Evolutionary conservation across 2,888 invertebrate genomes (phyloP).

Genomic region (Drosophila engyochracea): DNA sequence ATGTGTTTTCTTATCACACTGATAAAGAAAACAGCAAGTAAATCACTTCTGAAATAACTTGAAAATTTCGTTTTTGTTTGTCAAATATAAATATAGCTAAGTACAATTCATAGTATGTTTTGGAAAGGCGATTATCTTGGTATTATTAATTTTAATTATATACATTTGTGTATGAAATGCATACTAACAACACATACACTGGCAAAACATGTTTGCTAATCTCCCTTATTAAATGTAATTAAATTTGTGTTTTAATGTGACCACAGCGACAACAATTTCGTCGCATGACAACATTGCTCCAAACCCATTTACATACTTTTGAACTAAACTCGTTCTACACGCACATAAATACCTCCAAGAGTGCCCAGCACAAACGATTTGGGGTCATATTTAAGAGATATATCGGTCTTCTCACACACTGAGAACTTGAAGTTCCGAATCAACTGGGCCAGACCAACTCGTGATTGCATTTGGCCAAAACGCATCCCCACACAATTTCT

Average conservation of each 20-base stretch:
- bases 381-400: constrained; percentile 63
- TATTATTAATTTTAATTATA: not conserved
- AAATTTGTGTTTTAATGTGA: not conserved
- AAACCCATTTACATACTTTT: not conserved
- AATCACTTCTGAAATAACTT: not conserved
- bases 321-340: not conserved
- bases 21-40: not conserved
- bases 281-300: not conserved
- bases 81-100: not conserved
- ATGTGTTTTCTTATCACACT: not conserved
- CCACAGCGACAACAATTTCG: not conserved
- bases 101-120: too few relatives aligned
- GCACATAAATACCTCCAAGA: constrained; percentile 46
- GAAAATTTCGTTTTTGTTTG: not conserved
- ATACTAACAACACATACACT: not conserved
- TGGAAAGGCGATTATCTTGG: not conserved
- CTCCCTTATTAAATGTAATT: not conserved
- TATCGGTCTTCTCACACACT: constrained; percentile 61
- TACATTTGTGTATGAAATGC: not conserved
- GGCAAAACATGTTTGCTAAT: not conserved
- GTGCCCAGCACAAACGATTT: constrained; percentile 55
- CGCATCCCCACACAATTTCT: constrained; percentile 83
- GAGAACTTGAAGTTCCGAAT: constrained; percentile 75
- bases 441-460: constrained; percentile 76
- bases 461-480: constrained; percentile 82